A percentile compares a stretch with the other conserved stretches of the same genome.
phyloP scores from a whole-genome alignment of 2,113 vertebrate genomes.

The Prinia subflava region DNA sequence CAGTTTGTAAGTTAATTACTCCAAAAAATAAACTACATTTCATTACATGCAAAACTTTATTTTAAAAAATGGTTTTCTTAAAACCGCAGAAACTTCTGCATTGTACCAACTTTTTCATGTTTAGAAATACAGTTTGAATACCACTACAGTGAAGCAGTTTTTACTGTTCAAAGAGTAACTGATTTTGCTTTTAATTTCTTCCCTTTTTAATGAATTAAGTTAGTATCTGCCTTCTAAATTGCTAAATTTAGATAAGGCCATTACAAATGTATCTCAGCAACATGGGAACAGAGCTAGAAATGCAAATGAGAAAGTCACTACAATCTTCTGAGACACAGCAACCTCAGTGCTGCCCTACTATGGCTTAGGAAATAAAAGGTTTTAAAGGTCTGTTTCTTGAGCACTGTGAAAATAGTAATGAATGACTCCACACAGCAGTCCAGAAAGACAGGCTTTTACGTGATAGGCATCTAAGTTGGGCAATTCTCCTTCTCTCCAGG shows the following conservation, averaged over 20 bases:
- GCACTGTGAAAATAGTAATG: not conserved
- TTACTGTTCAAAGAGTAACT: not conserved
- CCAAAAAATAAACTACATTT: not conserved
- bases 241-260: not conserved
- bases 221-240: not conserved
- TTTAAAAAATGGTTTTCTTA: not conserved
- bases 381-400: not conserved
- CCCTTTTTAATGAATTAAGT: not conserved
- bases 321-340: not conserved
- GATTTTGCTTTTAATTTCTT: not conserved
- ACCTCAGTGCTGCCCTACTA: not conserved
- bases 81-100: not conserved
- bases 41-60: not conserved
- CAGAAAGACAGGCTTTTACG: not conserved
- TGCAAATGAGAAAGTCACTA: not conserved
- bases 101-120: not conserved
- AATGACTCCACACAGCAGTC: not conserved
- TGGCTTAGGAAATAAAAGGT: not conserved
- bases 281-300: not conserved
- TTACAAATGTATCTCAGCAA: not conserved
- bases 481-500: not conserved
- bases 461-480: not conserved
- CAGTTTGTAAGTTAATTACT: not conserved
- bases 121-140: slow-evolving; percentile 2
- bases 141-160: not conserved